A percentile compares a stretch with the other conserved stretches of the same genome.
phyloP scores from a whole-genome alignment of 2,797 vertebrate genomes.

The Alca torda region DNA sequence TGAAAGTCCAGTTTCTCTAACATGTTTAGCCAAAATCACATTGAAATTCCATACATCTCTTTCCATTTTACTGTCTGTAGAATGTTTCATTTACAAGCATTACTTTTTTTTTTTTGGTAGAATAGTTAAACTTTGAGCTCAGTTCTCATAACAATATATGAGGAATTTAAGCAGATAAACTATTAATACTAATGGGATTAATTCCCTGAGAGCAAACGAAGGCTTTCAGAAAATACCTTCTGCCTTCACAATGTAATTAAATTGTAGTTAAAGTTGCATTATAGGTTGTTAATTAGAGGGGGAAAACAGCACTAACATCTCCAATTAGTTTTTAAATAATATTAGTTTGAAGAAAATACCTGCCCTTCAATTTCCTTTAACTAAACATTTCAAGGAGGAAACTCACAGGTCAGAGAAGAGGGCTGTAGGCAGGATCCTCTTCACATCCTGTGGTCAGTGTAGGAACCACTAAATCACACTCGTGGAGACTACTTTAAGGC shows the following conservation, averaged over 20 bases:
- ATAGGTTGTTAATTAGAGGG: slow-evolving; percentile 2
- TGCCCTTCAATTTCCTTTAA: background rate
- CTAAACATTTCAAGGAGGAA: background rate
- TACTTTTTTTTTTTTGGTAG: background rate
- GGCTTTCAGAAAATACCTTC: background rate
- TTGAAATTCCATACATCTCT: background rate
- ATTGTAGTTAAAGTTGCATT: slow-evolving; percentile 27
- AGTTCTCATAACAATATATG: background rate
- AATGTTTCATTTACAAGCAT: background rate
- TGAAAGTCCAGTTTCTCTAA: background rate
- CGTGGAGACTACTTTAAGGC: background rate
- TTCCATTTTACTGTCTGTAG: background rate
- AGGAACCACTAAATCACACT: background rate
- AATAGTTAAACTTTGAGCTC: slow-evolving; percentile 20
- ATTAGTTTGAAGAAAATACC: background rate
- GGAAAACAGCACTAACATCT: background rate
- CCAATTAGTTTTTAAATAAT: background rate
- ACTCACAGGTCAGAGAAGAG: background rate
- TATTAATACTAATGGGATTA: slow-evolving; percentile 36
- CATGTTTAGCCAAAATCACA: background rate
- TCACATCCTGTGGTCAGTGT: background rate
- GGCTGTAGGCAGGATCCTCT: background rate
- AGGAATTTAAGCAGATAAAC: slow-evolving; percentile 23
- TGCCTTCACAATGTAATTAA: slow-evolving; percentile 15
- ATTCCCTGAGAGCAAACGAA: background rate